Percentiles rank a stretch among this genome's conserved stretches.
Evolutionary conservation across 2,888 invertebrate species (phyloP).

Genomic region (Xestia ashworthii): DNA sequence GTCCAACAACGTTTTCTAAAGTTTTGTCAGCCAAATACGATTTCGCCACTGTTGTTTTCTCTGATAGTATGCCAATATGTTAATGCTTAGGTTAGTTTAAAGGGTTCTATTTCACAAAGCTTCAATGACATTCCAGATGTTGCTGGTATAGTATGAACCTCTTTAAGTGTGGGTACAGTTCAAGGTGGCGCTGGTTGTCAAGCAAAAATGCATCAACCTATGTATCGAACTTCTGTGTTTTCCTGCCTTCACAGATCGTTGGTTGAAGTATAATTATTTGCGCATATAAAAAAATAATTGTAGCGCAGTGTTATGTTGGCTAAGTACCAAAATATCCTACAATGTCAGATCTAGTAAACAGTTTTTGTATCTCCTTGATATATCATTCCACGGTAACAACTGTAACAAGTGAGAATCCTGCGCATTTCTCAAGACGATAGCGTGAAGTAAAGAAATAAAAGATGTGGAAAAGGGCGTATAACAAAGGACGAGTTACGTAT

Average conservation of each 20-base stretch:
- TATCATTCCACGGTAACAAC: conserved; percentile 27
- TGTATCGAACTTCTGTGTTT: too few relatives aligned
- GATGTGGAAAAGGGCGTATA: conserved; percentile 53
- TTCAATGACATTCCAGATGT: neutral
- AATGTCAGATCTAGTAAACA: neutral
- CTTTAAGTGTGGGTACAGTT: too few relatives aligned
- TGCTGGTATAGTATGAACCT: neutral
- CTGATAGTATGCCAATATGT: neutral
- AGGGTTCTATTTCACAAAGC: neutral
- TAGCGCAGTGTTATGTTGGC: neutral
- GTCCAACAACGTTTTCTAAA: neutral
- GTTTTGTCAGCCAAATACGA: neutral
- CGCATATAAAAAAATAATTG: too few relatives aligned
- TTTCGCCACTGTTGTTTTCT: neutral
- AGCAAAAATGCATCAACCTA: too few relatives aligned
- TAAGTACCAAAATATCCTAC: neutral
- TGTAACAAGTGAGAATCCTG: conserved; percentile 40
- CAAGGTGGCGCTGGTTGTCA: too few relatives aligned
- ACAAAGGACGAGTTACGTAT: conserved; percentile 57
- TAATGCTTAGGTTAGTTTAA: neutral
- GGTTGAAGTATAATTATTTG: too few relatives aligned
- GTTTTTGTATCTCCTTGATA: neutral
- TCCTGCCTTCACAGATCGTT: too few relatives aligned
- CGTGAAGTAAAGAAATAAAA: conserved; percentile 57
- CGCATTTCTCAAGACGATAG: conserved; percentile 40